These are phyloP conservation scores for Latrodectus elegans DNA, from an alignment of 2,888 invertebrate species.

Conservation along the genomic window DNA sequence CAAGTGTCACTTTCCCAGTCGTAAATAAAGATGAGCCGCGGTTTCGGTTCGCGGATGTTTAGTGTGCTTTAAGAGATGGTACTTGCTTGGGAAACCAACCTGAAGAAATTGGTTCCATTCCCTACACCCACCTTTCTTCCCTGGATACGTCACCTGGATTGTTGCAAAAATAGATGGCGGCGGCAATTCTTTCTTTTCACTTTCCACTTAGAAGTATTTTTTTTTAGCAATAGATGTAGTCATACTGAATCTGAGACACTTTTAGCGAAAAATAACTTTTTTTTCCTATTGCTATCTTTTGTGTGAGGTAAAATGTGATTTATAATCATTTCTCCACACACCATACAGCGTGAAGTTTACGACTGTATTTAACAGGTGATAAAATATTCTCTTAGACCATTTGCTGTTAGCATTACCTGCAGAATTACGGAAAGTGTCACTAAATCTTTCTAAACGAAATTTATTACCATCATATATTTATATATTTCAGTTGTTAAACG, in stretches of 20 bases:
- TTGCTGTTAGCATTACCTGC: background rate
- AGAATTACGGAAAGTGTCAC: slow-evolving; percentile 1
- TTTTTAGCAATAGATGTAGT: background rate
- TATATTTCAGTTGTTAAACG: no score
- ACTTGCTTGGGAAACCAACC: slow-evolving; percentile 44
- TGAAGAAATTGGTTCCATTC: slow-evolving; percentile 31
- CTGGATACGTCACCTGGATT: slow-evolving; percentile 4
- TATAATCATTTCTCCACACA: background rate
- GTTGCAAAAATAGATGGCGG: background rate
- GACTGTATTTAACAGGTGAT: slow-evolving; percentile 23
- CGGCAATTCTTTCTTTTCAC: background rate
- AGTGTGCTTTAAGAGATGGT: background rate
- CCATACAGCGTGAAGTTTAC: slow-evolving; percentile 8
- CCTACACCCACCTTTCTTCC: background rate
- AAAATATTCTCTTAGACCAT: background rate
- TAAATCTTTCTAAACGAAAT: background rate
- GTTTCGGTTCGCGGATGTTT: slow-evolving; percentile 3
- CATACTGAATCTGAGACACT: background rate
- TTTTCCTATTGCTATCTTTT: background rate
- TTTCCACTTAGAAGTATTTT: background rate
- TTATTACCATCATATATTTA: no score
- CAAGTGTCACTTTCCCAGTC: slow-evolving; percentile 54
- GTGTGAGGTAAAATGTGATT: background rate
- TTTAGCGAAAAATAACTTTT: background rate
- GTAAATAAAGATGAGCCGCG: slow-evolving; percentile 55